These are phyloP conservation scores for Meloe dianella DNA, from an alignment of 2,888 invertebrate genomes.

Conservation along the genomic window DNA sequence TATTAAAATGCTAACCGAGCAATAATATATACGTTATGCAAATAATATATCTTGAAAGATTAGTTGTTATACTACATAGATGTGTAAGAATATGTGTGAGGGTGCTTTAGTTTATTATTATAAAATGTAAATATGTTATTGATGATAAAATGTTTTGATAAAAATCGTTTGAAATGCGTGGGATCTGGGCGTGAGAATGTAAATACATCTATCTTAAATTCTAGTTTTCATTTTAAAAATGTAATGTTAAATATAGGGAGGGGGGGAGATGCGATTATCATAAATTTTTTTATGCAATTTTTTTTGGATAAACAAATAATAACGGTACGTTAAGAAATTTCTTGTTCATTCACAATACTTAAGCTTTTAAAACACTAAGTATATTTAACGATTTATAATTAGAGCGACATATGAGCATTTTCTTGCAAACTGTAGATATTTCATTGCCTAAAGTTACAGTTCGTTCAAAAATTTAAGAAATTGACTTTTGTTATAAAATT, in stretches of 20 bases:
- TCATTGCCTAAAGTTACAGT: no score
- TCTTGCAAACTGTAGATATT: no score
- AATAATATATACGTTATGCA: neutral
- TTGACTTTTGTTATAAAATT: no score
- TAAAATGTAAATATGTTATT: slow-evolving; percentile 33
- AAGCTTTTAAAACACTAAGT: no score
- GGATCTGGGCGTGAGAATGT: slow-evolving; percentile 30
- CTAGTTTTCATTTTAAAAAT: slow-evolving; percentile 1
- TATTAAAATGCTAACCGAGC: neutral
- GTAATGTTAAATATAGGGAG: neutral
- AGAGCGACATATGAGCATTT: no score
- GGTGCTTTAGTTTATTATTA: slow-evolving; percentile 26
- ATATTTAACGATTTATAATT: no score
- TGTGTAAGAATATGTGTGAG: slow-evolving; percentile 14
- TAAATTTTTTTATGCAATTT: neutral
- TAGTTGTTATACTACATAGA: neutral
- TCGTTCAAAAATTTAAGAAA: no score
- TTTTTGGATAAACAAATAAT: no score
- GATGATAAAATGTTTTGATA: slow-evolving; percentile 33
- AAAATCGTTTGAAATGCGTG: slow-evolving; percentile 28
- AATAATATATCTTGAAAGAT: neutral
- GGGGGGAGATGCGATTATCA: neutral
- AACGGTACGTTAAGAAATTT: no score
- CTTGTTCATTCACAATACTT: no score
- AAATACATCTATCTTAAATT: slow-evolving; percentile 24